Evolutionary conservation across 1,140 invertebrate species (phyloP).

Genomic region (Octopus sinensis): DNA sequence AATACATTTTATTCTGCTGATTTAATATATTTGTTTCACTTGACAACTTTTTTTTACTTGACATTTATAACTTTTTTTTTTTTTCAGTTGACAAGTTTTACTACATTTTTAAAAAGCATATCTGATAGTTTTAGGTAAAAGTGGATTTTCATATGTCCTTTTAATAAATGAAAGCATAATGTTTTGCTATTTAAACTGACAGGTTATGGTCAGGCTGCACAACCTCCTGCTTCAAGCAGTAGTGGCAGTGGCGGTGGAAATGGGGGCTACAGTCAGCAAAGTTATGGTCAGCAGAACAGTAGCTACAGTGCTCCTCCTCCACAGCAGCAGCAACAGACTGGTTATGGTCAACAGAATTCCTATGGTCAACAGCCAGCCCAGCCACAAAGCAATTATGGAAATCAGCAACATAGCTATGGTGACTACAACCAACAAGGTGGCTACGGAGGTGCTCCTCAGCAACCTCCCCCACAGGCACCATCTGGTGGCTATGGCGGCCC

Average conservation of each 20-base stretch:
- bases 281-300: background rate
- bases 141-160: too few species aligned
- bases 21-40: too few species aligned
- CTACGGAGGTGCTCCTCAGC: conserved; percentile 3
- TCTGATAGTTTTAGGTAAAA: too few species aligned
- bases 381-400: background rate
- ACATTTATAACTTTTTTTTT: too few species aligned
- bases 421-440: conserved; percentile 11
- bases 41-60: too few species aligned
- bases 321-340: background rate
- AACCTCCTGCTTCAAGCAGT: background rate
- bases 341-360: background rate
- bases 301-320: conserved; percentile 2
- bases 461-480: background rate
- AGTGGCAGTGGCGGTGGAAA: background rate
- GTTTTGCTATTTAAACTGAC: too few species aligned
- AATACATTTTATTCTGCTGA: too few species aligned
- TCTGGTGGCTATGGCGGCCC: conserved; percentile 7
- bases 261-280: conserved; percentile 3
- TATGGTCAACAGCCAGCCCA: background rate
- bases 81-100: too few species aligned
- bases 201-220: conserved; percentile 11
- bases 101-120: too few species aligned
- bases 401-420: conserved; percentile 3
- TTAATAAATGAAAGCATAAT: too few species aligned